phyloP scores from a whole-genome alignment of 2,888 invertebrate species.

The Anaspis maculata region DNA sequence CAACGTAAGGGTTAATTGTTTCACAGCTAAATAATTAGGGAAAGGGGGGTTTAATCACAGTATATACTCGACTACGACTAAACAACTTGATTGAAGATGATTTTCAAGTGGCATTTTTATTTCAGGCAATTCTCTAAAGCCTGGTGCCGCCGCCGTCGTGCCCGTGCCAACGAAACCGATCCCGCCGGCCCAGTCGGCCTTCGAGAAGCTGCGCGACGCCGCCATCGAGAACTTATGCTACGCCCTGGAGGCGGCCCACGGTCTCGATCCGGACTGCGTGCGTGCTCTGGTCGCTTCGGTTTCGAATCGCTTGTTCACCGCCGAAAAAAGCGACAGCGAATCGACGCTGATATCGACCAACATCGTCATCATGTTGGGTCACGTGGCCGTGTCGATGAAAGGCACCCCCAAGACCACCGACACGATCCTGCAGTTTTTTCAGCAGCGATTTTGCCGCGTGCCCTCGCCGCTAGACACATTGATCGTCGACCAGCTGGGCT shows the following conservation, averaged over 20 bases:
- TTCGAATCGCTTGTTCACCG: slow-evolving; percentile 90
- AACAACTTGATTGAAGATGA: too few species aligned
- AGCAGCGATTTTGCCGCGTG: slow-evolving; percentile 88
- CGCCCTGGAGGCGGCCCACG: slow-evolving; percentile 83
- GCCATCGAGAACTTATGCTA: slow-evolving; percentile 94
- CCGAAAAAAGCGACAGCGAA: slow-evolving; percentile 82
- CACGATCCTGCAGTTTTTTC: slow-evolving; percentile 93
- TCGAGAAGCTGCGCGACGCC: slow-evolving; percentile 87
- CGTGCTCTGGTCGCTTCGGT: slow-evolving; percentile 93
- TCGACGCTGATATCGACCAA: slow-evolving; percentile 91
- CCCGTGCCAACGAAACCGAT: too few species aligned
- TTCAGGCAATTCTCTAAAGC: too few species aligned
- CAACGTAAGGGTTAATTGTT: too few species aligned
- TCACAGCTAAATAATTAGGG: too few species aligned
- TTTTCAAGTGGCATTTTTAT: too few species aligned
- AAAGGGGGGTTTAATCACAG: too few species aligned
- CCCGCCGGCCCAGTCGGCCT: slow-evolving; percentile 62
- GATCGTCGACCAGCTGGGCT: slow-evolving; percentile 95
- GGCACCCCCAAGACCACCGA: slow-evolving; percentile 91
- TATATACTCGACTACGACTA: too few species aligned
- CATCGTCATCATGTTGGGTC: slow-evolving; percentile 94
- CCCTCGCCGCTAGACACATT: slow-evolving; percentile 87
- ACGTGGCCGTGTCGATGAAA: slow-evolving; percentile 90
- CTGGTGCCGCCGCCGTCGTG: too few species aligned
- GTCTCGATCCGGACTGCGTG: slow-evolving; percentile 85